Percentiles rank a stretch among this genome's conserved stretches.
These are phyloP conservation scores for Hoplodrina ambigua DNA, from an alignment of 2,888 invertebrate species.

Conservation along the genomic window DNA sequence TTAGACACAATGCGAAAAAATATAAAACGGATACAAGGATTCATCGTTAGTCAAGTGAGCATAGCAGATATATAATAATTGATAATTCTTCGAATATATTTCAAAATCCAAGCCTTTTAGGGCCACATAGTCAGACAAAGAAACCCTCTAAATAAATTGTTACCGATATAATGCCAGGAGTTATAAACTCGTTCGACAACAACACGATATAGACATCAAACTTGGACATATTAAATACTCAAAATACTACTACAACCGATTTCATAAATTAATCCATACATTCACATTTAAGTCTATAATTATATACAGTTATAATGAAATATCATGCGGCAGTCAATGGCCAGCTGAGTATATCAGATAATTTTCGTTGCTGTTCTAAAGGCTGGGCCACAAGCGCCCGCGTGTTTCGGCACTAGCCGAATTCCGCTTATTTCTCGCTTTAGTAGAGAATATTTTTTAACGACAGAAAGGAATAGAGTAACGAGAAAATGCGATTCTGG, in stretches of 20 bases:
- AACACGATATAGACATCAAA: conserved; percentile 27
- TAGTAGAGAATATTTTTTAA: neutral
- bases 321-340: conserved; percentile 39
- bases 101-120: conserved; percentile 21
- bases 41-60: too few relatives aligned
- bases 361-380: conserved; percentile 5
- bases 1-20: too few relatives aligned
- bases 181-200: conserved; percentile 7
- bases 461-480: neutral
- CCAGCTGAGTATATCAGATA: conserved; percentile 35
- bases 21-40: too few relatives aligned
- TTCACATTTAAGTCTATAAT: conserved; percentile 38
- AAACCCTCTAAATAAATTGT: neutral
- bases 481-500: neutral
- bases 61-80: neutral
- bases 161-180: conserved; percentile 14
- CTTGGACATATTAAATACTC: conserved; percentile 28
- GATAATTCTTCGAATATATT: neutral
- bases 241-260: conserved; percentile 41
- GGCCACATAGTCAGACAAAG: conserved; percentile 12
- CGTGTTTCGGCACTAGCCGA: too few relatives aligned
- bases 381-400: neutral
- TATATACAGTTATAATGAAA: conserved; percentile 54
- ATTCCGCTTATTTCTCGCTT: neutral
- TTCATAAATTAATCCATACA: conserved; percentile 36